These are phyloP conservation scores for Pseudorectes ferrugineus DNA, from an alignment of 2,113 vertebrate genomes.

Conservation along the genomic window DNA sequence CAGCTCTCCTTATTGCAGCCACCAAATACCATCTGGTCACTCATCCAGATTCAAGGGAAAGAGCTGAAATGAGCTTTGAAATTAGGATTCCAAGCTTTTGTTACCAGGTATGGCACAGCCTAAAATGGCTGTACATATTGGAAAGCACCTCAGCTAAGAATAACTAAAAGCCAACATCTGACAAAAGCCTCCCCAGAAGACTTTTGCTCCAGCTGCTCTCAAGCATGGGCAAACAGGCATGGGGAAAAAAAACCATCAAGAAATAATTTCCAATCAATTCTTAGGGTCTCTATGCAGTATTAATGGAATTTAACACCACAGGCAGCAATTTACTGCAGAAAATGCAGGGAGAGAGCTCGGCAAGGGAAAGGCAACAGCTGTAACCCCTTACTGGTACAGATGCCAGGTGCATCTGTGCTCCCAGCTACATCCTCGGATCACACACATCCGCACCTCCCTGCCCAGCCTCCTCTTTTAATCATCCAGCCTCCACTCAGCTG, in stretches of 20 bases:
- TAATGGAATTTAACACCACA: conserved; percentile 32
- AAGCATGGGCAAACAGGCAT: not conserved
- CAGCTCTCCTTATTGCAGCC: not conserved
- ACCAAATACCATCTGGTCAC: not conserved
- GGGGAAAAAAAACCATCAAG: not conserved
- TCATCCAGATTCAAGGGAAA: not conserved
- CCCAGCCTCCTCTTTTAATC: not conserved
- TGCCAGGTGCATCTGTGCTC: not conserved
- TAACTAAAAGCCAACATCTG: conserved; percentile 2
- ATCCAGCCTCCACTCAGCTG: not conserved
- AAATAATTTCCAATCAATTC: conserved; percentile 25
- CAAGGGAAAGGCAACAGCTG: conserved; percentile 25
- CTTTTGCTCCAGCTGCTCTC: not conserved
- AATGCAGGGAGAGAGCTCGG: not conserved
- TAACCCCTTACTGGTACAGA: conserved; percentile 24
- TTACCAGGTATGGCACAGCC: not conserved
- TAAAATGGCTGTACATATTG: not conserved
- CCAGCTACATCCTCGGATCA: not conserved
- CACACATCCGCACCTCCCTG: not conserved
- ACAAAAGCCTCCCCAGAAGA: not conserved
- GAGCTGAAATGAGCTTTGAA: not conserved
- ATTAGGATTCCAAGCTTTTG: not conserved
- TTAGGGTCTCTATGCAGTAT: not conserved
- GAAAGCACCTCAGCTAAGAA: conserved; percentile 16
- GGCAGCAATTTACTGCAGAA: conserved; percentile 16